Base-by-base conservation (phyloP, 1,140 invertebrate species). In the Lasaia peninsularis region DNA sequence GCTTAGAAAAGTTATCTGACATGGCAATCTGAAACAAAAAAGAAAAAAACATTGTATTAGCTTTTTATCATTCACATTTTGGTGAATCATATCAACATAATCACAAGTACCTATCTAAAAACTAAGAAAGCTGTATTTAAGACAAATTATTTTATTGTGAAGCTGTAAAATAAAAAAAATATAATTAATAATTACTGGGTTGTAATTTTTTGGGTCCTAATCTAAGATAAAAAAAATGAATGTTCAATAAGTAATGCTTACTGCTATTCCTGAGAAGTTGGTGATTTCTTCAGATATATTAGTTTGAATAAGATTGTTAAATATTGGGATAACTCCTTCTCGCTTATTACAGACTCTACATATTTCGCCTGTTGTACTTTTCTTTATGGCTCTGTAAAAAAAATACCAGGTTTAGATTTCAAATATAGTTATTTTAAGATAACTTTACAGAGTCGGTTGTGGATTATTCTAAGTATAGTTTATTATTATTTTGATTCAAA, bases 241-340 rank as follows among this genome's bases (percentile, higher is more conserved):
- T 12, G 34, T 35, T 35, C 0, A 49, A 20, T 11, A 33, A 12
- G 20, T 35, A 20, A 52, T 67, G 78, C 79, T 77, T 69, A 86
- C 82, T 16, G 57, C 62, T 50, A 86, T 69, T 56, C 83, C 81
- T 28, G 80, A 73, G 67, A 86, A 76, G 21, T 80, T 61, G 48
- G 71, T 68, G 32, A 86, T 79, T 67, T 86, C 80, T 53, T 85
- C 74, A 52, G 80, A 62, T 58, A 86, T 79, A 58, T 83, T 73
- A 37, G 73, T 72, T 16, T 77, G 62, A 10, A 59, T 51, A 35
- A 58, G 59, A 59, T 83, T 81, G 52, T 85, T 74, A 56, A 86
- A 86, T 63, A 87, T 84, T 33, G 80, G 71, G 58, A 85, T 72
- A 12, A 67, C 52, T 58, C 76, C 83, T 51, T 68, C 78, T 61